phyloP scores from a whole-genome alignment of 2,888 invertebrate genomes.

The Mesorhabditis belari region DNA sequence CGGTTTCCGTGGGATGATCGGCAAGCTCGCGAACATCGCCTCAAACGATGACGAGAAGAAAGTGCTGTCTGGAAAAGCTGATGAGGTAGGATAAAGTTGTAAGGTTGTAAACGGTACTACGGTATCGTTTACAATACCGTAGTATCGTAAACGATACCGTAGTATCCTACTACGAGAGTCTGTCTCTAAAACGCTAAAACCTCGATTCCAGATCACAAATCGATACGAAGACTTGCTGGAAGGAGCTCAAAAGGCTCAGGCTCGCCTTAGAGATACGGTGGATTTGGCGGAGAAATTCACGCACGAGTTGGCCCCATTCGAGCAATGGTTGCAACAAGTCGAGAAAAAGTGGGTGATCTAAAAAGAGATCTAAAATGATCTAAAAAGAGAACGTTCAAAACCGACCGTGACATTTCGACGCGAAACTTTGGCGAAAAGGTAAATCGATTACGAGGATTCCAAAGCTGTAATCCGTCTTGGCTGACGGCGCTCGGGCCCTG shows the following conservation, averaged over 20 bases:
- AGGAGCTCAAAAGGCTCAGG: conserved; percentile 66
- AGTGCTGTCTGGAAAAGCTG: conserved; percentile 78
- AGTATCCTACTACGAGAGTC: neutral
- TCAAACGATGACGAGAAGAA: conserved; percentile 77
- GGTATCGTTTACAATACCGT: neutral
- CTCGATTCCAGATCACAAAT: neutral
- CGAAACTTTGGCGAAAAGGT: too few relatives aligned
- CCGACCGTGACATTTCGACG: too few relatives aligned
- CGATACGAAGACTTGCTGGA: conserved; percentile 34
- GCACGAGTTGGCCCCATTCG: conserved; percentile 63
- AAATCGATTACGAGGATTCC: too few relatives aligned
- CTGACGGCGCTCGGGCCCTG: too few relatives aligned
- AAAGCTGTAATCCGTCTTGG: too few relatives aligned
- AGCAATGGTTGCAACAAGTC: conserved; percentile 92
- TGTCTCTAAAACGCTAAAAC: neutral
- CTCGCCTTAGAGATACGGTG: conserved; percentile 83
- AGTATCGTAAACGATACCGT: neutral
- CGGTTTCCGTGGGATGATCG: conserved; percentile 72
- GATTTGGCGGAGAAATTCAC: conserved; percentile 76
- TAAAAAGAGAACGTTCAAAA: too few relatives aligned
- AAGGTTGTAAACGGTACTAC: too few relatives aligned
- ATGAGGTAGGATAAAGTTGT: conserved; percentile 59
- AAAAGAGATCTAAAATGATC: too few relatives aligned
- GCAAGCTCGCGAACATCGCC: conserved; percentile 74
- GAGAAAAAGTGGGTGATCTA: too few relatives aligned